Conservation (phyloP, 2,797 vertebrate genomes). For the Lagocephalus sceleratus region DNA sequence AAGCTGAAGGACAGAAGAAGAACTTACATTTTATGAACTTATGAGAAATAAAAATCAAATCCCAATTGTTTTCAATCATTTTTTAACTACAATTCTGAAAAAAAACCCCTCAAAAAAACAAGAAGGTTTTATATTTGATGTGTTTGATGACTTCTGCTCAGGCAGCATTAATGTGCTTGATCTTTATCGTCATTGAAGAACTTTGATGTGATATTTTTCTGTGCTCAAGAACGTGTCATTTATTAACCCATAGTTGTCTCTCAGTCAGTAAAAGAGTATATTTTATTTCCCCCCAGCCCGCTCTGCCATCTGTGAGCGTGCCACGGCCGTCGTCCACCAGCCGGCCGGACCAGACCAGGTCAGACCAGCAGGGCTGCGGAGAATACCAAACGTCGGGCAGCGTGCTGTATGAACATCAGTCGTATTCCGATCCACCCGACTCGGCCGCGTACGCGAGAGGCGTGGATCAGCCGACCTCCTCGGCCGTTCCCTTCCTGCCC, state of each 20-base stretch:
- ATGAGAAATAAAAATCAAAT: too few relatives aligned
- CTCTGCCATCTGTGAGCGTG: constrained; percentile 53
- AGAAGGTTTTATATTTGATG: too few relatives aligned
- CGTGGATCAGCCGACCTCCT: constrained; percentile 43
- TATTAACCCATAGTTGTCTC: neutral
- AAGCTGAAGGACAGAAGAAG: too few relatives aligned
- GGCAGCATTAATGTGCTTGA: too few relatives aligned
- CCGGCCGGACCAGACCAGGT: constrained; percentile 50
- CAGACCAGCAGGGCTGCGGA: constrained; percentile 65
- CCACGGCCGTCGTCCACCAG: constrained; percentile 51
- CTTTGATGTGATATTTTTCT: too few relatives aligned
- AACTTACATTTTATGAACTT: too few relatives aligned
- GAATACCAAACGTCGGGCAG: constrained; percentile 65
- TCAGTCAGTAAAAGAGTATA: constrained; percentile 10
- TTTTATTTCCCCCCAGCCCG: constrained; percentile 58
- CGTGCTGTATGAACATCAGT: constrained; percentile 56
- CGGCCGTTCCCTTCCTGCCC: constrained; percentile 65
- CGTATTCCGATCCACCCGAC: constrained; percentile 43
- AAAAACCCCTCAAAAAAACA: neutral
- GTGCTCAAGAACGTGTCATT: too few relatives aligned
- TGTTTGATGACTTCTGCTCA: too few relatives aligned
- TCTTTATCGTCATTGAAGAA: too few relatives aligned
- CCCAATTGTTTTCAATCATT: too few relatives aligned
- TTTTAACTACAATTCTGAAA: neutral
- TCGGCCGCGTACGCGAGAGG: constrained; percentile 34